Percentiles rank a stretch among this genome's conserved stretches.
Evolutionary conservation across 2,797 vertebrate species (phyloP).

Genomic region (Pteropus rufus): DNA sequence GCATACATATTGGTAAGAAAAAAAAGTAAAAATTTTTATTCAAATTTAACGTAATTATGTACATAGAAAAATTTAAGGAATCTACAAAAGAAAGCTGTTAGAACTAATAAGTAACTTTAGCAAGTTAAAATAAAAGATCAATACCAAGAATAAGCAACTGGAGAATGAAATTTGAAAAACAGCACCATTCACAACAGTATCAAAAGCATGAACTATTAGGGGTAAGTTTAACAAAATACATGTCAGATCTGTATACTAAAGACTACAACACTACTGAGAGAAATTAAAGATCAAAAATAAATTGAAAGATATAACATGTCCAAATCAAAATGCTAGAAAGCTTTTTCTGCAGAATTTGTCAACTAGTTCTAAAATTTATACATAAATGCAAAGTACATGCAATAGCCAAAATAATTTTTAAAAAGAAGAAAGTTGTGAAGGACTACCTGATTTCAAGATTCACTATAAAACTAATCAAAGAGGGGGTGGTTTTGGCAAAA

Average conservation of each 20-base stretch:
- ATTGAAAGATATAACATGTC: background rate
- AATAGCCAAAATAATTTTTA: conserved; percentile 7
- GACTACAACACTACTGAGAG: background rate
- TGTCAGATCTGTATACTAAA: background rate
- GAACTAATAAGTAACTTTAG: background rate
- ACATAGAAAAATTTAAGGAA: background rate
- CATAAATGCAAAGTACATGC: background rate
- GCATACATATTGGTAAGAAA: background rate
- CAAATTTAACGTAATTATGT: background rate
- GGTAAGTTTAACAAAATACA: background rate
- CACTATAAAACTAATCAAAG: background rate
- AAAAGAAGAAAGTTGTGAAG: background rate
- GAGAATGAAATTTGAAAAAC: background rate
- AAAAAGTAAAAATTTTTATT: background rate
- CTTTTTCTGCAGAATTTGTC: background rate
- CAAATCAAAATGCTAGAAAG: background rate
- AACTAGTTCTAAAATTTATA: background rate
- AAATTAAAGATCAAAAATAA: background rate
- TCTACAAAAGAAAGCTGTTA: background rate
- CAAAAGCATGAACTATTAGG: background rate
- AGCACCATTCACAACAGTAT: background rate
- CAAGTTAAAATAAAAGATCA: background rate
- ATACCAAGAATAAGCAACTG: background rate
- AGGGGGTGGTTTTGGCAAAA: conserved; percentile 34
- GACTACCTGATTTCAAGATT: conserved; percentile 8